Conservation (phyloP, 2,797 vertebrate species). For the Scolopax bukidnonensis region DNA sequence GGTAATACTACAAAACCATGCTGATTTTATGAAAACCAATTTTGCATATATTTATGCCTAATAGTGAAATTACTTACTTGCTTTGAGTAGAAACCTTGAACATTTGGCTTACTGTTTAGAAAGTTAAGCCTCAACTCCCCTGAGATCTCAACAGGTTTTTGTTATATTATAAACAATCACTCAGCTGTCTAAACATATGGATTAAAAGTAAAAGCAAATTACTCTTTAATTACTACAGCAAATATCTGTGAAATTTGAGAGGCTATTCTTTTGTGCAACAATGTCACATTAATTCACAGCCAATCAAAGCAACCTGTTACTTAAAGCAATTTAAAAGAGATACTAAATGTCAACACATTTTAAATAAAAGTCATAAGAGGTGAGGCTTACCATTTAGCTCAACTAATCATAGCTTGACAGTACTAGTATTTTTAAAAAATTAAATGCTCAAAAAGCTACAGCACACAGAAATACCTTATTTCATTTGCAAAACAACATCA, state of each 20-base stretch:
- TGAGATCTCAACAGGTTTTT: conserved; percentile 25
- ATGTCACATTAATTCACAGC: neutral
- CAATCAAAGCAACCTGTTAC: conserved; percentile 11
- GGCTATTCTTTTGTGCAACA: conserved; percentile 30
- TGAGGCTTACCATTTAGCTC: neutral
- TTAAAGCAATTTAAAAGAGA: neutral
- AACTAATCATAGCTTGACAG: neutral
- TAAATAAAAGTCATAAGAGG: neutral
- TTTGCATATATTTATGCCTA: conserved; percentile 19
- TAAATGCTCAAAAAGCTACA: neutral
- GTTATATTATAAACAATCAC: conserved; percentile 38
- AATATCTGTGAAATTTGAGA: conserved; percentile 47
- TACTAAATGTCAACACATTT: conserved; percentile 18
- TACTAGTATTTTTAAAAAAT: neutral
- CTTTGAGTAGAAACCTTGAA: conserved; percentile 3
- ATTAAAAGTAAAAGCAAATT: conserved; percentile 60
- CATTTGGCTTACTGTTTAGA: conserved; percentile 18
- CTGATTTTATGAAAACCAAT: neutral
- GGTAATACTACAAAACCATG: neutral
- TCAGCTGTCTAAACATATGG: conserved; percentile 54
- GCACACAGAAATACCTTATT: neutral
- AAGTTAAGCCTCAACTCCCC: neutral
- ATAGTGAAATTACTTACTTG: neutral
- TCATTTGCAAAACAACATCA: neutral
- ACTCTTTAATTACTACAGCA: conserved; percentile 51